A percentile compares a stretch with the other conserved stretches of the same genome.
Evolutionary conservation across 1,140 invertebrate genomes (phyloP).

Genomic region (Saccostrea echinata): DNA sequence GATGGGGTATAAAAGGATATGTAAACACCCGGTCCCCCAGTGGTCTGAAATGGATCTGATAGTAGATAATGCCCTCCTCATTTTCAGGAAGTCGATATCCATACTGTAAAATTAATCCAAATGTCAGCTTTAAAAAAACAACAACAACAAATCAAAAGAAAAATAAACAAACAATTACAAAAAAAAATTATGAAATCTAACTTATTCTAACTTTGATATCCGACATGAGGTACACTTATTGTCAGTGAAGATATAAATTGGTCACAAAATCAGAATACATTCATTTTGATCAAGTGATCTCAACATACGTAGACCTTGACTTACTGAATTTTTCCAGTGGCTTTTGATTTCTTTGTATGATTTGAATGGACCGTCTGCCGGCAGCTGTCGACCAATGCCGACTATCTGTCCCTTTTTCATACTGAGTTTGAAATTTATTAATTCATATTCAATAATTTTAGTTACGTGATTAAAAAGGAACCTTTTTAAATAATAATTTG

Average conservation of each 20-base stretch:
- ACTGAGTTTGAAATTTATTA: slow-evolving; percentile 53
- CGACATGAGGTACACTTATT: too few species aligned
- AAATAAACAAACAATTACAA: slow-evolving; percentile 12
- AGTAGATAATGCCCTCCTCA: slow-evolving; percentile 73
- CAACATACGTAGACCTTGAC: too few species aligned
- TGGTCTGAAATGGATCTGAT: slow-evolving; percentile 71
- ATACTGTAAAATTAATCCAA: slow-evolving; percentile 73
- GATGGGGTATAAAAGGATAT: slow-evolving; percentile 67
- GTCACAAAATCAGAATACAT: too few species aligned
- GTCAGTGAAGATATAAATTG: too few species aligned
- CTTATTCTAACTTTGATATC: too few species aligned
- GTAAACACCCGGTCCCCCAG: slow-evolving; percentile 73
- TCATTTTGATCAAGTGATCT: too few species aligned
- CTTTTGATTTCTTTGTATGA: slow-evolving; percentile 75
- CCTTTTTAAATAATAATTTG: background rate
- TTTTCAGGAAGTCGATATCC: slow-evolving; percentile 76
- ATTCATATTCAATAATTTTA: background rate
- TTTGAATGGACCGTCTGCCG: slow-evolving; percentile 69
- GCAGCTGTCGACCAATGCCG: slow-evolving; percentile 63
- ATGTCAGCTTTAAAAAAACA: too few species aligned
- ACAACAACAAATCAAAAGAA: background rate
- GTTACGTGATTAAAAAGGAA: background rate
- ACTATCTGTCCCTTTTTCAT: slow-evolving; percentile 75
- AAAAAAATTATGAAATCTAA: too few species aligned
- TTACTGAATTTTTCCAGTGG: slow-evolving; percentile 78